A percentile compares a stretch with the other conserved stretches of the same genome.
These are phyloP conservation scores for Amyelois transitella DNA, from an alignment of 1,140 invertebrate genomes.

Conservation along the genomic window DNA sequence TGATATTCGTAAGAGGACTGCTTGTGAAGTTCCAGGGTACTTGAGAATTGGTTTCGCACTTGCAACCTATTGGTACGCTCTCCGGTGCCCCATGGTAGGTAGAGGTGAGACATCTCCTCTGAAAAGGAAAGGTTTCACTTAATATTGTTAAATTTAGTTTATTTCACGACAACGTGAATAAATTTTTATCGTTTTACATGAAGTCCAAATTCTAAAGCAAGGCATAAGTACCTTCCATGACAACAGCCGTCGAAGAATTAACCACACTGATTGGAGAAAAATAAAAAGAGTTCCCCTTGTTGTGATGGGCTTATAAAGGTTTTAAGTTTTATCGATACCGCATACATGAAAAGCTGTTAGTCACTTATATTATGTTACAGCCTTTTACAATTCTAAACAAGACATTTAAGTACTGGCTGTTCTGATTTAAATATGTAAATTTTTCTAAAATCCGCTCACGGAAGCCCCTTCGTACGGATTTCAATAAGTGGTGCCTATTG, in stretches of 20 bases:
- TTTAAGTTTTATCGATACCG: conserved; percentile 64
- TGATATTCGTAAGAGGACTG: conserved; percentile 63
- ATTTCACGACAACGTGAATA: background rate
- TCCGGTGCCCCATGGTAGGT: conserved; percentile 59
- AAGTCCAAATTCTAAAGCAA: too few relatives aligned
- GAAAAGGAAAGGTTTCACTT: conserved; percentile 21
- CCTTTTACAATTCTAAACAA: background rate
- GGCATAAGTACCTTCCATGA: conserved; percentile 34
- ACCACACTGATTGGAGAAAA: conserved; percentile 36
- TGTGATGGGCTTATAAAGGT: conserved; percentile 33
- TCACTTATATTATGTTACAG: conserved; percentile 5
- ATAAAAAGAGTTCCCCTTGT: conserved; percentile 42
- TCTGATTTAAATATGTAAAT: background rate
- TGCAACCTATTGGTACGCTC: conserved; percentile 59
- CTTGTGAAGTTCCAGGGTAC: conserved; percentile 65
- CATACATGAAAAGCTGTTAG: conserved; percentile 27
- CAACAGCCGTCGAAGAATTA: conserved; percentile 43
- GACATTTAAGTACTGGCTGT: background rate
- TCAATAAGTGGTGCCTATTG: too few relatives aligned
- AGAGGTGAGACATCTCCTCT: conserved; percentile 70
- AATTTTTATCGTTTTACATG: too few relatives aligned
- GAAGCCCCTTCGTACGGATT: background rate
- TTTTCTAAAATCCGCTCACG: background rate
- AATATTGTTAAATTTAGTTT: background rate
- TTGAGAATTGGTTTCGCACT: conserved; percentile 67